Evolutionary conservation across 1,140 invertebrate genomes (phyloP), one percentile per base, ranked within the genome.

Genomic region (Drosophila truncata): DNA sequence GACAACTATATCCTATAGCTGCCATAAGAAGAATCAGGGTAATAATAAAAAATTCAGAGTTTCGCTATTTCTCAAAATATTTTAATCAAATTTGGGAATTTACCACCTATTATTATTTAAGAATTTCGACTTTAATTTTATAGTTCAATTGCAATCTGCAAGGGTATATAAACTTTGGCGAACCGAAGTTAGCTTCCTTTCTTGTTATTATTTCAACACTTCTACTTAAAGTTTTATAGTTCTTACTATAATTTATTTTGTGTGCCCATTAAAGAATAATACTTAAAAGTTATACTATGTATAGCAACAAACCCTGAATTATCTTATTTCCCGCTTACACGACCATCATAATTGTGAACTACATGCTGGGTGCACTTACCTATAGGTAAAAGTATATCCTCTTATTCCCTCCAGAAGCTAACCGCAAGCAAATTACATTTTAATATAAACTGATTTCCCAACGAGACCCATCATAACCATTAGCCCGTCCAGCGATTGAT

Each of bases 371-470:
- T 2, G 31, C 8, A 3, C 4, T 4, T 6, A 23, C 31, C 14
- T 23, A 5, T 5, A 10, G 7, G 46, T 27, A 20, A 0, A 20
- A 2, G 3, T 20, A 9, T 20, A 16, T 9, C 6, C 5, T 20
- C 10, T 54, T 6, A 10, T 25, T 13, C 20, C 31, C 27, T 14
- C 35, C n/a, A 4, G 18, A 33, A 25, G 33, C 39, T 10, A 73
- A 65, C 84, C 78, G 77, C 84, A 88, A 66, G 46, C 52, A 78
- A 88, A 88, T 81, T 88, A 88, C 67, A 78, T 84, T 84, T 87
- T 78, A 80, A 88, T 88, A 80, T 87, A 80, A 88, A 84, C 63
- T 35, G 60, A 83, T 80, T 80, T 57, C 57, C 42, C 70, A 78
- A 72, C 78, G 54, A 65, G 72, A 54, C 31, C 77, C 74, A 74